Percentiles rank a stretch among this genome's conserved stretches.
Conservation (phyloP, 2,797 vertebrate genomes). For the Morelia viridis region DNA sequence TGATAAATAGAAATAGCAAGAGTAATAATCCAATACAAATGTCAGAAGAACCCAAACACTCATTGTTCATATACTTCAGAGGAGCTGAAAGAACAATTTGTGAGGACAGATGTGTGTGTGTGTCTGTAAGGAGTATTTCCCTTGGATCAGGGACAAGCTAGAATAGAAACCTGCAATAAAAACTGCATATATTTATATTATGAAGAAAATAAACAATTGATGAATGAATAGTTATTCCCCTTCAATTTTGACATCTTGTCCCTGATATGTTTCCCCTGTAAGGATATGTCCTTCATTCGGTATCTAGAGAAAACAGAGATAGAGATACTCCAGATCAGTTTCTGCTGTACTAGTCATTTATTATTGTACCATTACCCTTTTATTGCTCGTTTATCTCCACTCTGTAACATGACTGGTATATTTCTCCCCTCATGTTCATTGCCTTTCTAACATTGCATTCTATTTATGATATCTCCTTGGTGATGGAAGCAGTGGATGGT, state of each 20-base stretch:
- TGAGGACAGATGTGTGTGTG: background rate
- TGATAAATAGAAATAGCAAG: background rate
- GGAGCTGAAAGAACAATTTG: background rate
- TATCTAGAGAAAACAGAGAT: background rate
- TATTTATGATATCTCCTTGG: slow-evolving; percentile 18
- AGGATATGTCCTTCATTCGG: background rate
- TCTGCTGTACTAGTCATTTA: background rate
- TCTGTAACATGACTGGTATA: background rate
- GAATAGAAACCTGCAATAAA: background rate
- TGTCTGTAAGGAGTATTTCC: background rate
- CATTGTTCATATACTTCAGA: background rate
- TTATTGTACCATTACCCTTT: background rate
- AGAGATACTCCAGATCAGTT: background rate
- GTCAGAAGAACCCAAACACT: background rate
- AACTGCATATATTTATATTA: background rate
- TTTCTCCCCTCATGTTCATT: background rate
- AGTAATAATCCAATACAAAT: background rate
- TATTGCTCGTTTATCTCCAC: background rate
- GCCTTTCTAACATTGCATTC: slow-evolving; percentile 18
- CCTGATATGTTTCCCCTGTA: background rate
- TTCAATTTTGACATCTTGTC: background rate
- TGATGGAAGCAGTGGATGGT: background rate
- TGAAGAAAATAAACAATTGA: background rate
- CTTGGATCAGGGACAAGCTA: background rate
- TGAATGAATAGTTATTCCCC: background rate